A percentile compares a stretch with the other conserved stretches of the same genome.
Conservation (phyloP, 2,797 vertebrate species). For the Carcharodon carcharias region DNA sequence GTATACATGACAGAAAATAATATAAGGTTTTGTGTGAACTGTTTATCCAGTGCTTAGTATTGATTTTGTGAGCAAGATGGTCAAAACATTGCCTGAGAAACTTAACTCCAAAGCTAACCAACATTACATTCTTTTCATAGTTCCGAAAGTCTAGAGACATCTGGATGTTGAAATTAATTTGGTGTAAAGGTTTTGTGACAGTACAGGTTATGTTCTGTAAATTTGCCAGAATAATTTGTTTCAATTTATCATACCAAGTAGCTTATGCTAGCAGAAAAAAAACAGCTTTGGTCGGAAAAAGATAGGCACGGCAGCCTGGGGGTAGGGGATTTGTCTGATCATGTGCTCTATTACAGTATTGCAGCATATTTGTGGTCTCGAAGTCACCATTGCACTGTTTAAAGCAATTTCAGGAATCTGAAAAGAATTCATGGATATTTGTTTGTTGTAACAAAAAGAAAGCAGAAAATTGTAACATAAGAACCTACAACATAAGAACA, state of each 20-base stretch:
- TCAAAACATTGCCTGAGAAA: slow-evolving; percentile 14
- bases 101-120: slow-evolving; percentile 28
- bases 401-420: neutral
- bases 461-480: neutral
- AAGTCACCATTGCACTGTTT: neutral
- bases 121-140: slow-evolving; percentile 15
- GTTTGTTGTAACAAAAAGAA: slow-evolving; percentile 13
- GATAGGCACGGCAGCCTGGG: neutral
- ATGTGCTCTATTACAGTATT: neutral
- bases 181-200: neutral
- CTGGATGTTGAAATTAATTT: slow-evolving; percentile 26
- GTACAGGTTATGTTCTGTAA: neutral
- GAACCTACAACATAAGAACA: neutral
- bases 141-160: neutral
- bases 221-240: slow-evolving; percentile 26
- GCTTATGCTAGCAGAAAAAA: neutral
- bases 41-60: neutral
- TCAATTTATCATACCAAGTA: neutral
- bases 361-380: neutral
- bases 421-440: neutral
- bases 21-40: neutral
- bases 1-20: slow-evolving; percentile 7
- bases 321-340: slow-evolving; percentile 15
- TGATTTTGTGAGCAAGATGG: neutral
- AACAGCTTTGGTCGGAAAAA: neutral